A percentile compares a stretch with the other conserved stretches of the same genome.
Conservation (phyloP, 2,113 vertebrate genomes). For the Rhinogobius similis region DNA sequence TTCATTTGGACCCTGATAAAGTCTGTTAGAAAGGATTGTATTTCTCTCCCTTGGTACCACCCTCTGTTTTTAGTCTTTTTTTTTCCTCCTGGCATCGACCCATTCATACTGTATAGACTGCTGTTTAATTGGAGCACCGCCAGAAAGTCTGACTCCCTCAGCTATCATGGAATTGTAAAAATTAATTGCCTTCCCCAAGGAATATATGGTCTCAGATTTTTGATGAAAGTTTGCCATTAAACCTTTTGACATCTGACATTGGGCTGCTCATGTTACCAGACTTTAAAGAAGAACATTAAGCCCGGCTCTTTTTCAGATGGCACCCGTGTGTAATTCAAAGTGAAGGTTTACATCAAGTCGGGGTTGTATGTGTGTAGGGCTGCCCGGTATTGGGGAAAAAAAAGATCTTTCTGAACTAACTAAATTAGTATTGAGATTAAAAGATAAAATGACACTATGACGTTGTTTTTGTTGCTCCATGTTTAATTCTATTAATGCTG, state of each 20-base stretch:
- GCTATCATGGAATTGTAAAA: constrained; percentile 58
- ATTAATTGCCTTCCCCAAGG: constrained; percentile 48
- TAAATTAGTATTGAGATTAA: not conserved
- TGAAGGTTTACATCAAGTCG: constrained; percentile 36
- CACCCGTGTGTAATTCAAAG: constrained; percentile 34
- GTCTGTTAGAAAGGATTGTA: constrained; percentile 52
- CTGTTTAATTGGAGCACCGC: constrained; percentile 37
- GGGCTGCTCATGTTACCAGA: constrained; percentile 47
- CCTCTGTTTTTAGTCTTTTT: constrained; percentile 31
- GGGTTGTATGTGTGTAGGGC: constrained; percentile 10
- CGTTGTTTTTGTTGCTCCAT: not conserved
- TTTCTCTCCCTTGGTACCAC: constrained; percentile 42
- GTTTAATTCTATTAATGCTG: not conserved
- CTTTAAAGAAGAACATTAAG: constrained; percentile 44
- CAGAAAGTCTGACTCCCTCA: constrained; percentile 47
- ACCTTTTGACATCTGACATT: constrained; percentile 37
- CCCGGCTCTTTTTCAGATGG: constrained; percentile 35
- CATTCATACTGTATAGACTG: constrained; percentile 39
- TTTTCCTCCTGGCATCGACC: constrained; percentile 48
- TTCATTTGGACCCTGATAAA: constrained; percentile 53
- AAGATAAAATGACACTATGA: not conserved
- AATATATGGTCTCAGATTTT: constrained; percentile 22
- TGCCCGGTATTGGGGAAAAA: not conserved
- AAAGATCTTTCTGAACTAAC: not conserved
- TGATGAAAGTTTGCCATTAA: constrained; percentile 58